These are phyloP conservation scores for Cherax quadricarinatus DNA, from an alignment of 1,140 invertebrate species.

Conservation along the genomic window DNA sequence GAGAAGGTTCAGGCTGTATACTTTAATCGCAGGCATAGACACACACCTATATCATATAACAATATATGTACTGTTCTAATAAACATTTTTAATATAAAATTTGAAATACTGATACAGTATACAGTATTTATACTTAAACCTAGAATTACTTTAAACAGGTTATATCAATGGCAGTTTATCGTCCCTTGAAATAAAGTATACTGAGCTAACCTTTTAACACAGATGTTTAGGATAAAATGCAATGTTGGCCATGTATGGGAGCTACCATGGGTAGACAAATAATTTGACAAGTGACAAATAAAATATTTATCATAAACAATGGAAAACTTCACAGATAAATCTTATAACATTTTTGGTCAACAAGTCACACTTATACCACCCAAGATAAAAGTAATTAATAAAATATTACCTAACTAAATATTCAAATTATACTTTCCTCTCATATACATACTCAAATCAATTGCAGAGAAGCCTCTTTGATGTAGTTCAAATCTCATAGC, in stretches of 20 bases:
- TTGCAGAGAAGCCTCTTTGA: no score
- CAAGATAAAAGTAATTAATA: no score
- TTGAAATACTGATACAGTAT: not conserved
- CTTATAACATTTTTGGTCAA: no score
- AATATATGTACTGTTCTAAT: not conserved
- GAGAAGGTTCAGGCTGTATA: not conserved
- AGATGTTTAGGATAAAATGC: not conserved
- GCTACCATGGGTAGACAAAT: not conserved
- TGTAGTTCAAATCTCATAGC: no score
- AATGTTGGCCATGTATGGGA: not conserved
- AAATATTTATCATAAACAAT: no score
- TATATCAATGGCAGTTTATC: not conserved
- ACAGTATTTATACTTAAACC: not conserved
- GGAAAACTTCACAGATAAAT: no score
- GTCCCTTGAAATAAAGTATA: not conserved
- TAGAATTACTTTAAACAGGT: not conserved
- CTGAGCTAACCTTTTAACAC: not conserved
- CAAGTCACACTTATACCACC: no score
- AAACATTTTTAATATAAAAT: not conserved
- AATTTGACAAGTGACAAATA: no score
- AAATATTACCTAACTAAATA: no score
- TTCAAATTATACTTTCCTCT: no score
- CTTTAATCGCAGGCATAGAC: not conserved
- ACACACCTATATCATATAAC: not conserved
- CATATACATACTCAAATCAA: no score